Evolutionary conservation across 35 echinoderm and acorn worm genomes (phyloP), one percentile per base, ranked within the genome.

Genomic region (Ophiothrix spiculata): DNA sequence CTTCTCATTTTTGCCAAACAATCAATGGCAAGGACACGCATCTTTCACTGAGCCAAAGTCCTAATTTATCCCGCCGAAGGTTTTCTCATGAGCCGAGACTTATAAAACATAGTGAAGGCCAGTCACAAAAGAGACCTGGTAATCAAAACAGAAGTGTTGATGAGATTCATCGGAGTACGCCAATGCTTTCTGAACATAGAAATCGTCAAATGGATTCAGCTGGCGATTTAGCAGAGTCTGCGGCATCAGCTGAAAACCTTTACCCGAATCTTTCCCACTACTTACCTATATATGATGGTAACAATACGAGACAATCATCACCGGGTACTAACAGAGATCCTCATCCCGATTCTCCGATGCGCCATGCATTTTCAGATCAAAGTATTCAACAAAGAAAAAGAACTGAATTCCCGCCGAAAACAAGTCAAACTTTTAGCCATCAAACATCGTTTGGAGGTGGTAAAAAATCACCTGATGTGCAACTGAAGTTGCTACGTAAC

Each of bases 251-350:
- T n/a, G 60, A 69, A 69, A 69, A 69, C 23, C 3, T 69, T 25
- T 69, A 69, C 60, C 60, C 60, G 29, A 69, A 69, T 69, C 60
- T 69, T 69, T 69, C 60, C 29, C 60, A 69, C 29, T 69, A 69
- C 29, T 28, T 69, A 10, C 60, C 60, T 4, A n/a, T 69, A 2
- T 69, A 69, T 69, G 60, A 69, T 69, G 29, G 60, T 69, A 28
- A n/a, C 29, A 15, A 69, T 69, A 15, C 17, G 60, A 6, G 60
- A 25, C 25, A 10, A 69, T 69, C 23, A 69, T 69, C 60, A 28
- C 60, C 16, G 17, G 60, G 60, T n/a, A 69, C 6, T 69, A 28
- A 69, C 29, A 2, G 29, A 12, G 60, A 69, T 69, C 25, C 60
- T 15, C 60, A 28, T 28, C 17, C 60, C 6, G 60, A 69, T 6